A percentile compares a stretch with the other conserved stretches of the same genome.
phyloP scores from a whole-genome alignment of 1,140 invertebrate species.

The Steinernema khuongi region DNA sequence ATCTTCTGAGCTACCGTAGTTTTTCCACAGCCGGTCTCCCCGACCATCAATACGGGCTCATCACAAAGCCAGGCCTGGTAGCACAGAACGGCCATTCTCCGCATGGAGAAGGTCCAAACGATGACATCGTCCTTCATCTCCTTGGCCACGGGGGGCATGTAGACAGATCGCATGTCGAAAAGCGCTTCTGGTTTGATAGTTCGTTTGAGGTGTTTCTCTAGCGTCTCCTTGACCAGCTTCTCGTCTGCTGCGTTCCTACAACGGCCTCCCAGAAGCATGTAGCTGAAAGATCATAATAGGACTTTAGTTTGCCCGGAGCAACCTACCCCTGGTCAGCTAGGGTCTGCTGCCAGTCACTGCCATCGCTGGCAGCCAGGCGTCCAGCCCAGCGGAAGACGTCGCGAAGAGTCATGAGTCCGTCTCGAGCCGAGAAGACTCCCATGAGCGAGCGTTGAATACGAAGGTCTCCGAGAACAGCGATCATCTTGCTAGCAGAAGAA shows the following conservation, averaged over 20 bases:
- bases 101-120: slow-evolving; percentile 87
- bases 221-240: slow-evolving; percentile 64
- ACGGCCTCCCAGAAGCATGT: slow-evolving; percentile 83
- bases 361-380: slow-evolving; percentile 67
- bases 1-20: slow-evolving; percentile 81
- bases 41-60: slow-evolving; percentile 90
- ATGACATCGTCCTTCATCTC: slow-evolving; percentile 69
- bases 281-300: slow-evolving; percentile 63
- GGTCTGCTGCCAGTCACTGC: slow-evolving; percentile 86
- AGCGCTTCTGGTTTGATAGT: slow-evolving; percentile 70
- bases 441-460: slow-evolving; percentile 32
- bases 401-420: slow-evolving; percentile 55
- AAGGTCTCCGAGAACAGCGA: slow-evolving; percentile 72
- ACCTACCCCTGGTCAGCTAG: slow-evolving; percentile 78
- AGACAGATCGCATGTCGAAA: slow-evolving; percentile 72
- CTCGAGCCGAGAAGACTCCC: slow-evolving; percentile 45
- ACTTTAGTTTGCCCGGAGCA: slow-evolving; percentile 6
- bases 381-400: slow-evolving; percentile 97
- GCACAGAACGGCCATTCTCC: slow-evolving; percentile 81
- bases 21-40: slow-evolving; percentile 97
- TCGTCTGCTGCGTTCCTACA: slow-evolving; percentile 75
- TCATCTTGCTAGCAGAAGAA: slow-evolving; percentile 82
- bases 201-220: slow-evolving; percentile 79
- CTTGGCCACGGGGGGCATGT: slow-evolving; percentile 53
- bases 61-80: slow-evolving; percentile 78